Conservation (phyloP, 2,113 vertebrate genomes). For the Puntigrus tetrazona region DNA sequence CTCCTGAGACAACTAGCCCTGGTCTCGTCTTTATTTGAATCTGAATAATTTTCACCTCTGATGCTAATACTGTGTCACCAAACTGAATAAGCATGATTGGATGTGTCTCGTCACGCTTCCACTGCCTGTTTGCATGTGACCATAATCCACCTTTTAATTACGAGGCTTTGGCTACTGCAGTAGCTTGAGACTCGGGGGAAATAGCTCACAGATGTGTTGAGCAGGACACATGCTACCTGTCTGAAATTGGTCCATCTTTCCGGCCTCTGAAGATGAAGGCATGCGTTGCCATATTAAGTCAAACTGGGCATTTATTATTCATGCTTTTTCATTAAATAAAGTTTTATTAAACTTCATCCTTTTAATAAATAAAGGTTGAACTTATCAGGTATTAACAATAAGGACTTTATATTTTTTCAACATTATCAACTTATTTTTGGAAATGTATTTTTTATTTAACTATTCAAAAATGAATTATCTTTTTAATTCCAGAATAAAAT, state of each 20-base stretch:
- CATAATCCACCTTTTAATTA: slow-evolving; percentile 71
- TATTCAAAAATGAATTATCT: background rate
- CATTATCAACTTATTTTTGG: background rate
- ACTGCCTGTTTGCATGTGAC: slow-evolving; percentile 60
- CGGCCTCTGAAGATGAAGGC: background rate
- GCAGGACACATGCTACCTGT: background rate
- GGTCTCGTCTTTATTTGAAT: slow-evolving; percentile 7
- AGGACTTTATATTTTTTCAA: background rate
- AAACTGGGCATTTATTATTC: background rate
- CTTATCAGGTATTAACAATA: background rate
- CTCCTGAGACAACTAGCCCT: background rate
- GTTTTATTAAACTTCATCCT: background rate
- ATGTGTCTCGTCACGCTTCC: slow-evolving; percentile 57
- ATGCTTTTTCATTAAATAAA: background rate
- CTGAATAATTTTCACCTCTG: slow-evolving; percentile 14
- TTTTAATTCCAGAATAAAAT: background rate
- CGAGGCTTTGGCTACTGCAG: slow-evolving; percentile 71
- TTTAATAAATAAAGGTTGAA: background rate
- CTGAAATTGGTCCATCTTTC: slow-evolving; percentile 22
- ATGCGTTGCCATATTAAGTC: background rate
- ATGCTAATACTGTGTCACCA: slow-evolving; percentile 25
- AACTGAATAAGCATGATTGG: slow-evolving; percentile 34
- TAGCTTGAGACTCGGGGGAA: slow-evolving; percentile 63
- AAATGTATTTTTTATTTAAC: no score
- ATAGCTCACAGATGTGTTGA: slow-evolving; percentile 34